Conservation (phyloP, 2,888 invertebrate species). For the Acleris literana region DNA sequence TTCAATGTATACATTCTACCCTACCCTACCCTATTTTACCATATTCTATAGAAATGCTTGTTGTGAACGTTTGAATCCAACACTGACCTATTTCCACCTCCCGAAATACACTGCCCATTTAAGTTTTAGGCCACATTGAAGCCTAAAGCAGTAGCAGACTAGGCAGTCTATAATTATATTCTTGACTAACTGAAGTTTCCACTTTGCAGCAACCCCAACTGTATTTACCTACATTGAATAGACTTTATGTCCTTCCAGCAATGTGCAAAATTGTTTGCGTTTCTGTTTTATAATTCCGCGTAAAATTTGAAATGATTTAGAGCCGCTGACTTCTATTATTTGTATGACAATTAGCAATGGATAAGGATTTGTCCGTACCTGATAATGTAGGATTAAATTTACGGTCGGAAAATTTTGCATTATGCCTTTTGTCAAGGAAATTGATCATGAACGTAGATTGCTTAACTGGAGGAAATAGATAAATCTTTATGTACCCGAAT, state of each 20-base stretch:
- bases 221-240: not conserved
- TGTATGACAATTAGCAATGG: conserved; percentile 21
- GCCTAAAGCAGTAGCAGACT: conserved; percentile 7
- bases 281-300: conserved; percentile 7
- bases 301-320: conserved; percentile 20
- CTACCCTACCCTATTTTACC: too few relatives aligned
- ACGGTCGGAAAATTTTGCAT: not conserved
- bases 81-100: not conserved
- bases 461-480: too few relatives aligned
- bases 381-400: conserved; percentile 1
- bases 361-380: not conserved
- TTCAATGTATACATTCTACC: too few relatives aligned
- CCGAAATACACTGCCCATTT: conserved; percentile 11
- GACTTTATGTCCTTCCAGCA: not conserved
- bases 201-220: conserved; percentile 5
- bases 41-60: not conserved
- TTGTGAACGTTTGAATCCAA: conserved; percentile 14
- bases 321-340: conserved; percentile 5
- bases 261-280: not conserved
- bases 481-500: too few relatives aligned
- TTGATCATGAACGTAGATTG: too few relatives aligned
- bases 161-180: conserved; percentile 27
- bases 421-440: not conserved
- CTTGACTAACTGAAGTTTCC: conserved; percentile 21
- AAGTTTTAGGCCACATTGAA: conserved; percentile 11